These are phyloP conservation scores for Microplitis manilae DNA, from an alignment of 2,888 invertebrate genomes.

Conservation along the genomic window DNA sequence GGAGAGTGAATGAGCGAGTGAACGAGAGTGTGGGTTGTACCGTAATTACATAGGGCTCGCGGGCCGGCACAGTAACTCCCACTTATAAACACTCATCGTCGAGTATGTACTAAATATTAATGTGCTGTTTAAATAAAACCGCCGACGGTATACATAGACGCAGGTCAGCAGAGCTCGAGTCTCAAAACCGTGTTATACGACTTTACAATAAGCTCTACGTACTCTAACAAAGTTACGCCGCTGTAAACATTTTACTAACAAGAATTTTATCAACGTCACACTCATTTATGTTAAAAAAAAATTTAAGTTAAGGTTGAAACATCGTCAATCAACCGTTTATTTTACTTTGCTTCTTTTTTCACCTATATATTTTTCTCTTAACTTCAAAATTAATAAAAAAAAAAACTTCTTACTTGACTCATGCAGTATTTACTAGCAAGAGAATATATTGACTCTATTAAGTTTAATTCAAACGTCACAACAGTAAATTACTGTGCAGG, in stretches of 20 bases:
- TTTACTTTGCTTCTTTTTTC: not conserved
- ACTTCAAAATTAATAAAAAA: no score
- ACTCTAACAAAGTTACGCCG: no score
- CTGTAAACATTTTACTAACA: conserved; percentile 52
- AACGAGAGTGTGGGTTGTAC: conserved; percentile 57
- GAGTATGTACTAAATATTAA: conserved; percentile 66
- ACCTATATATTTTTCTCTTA: not conserved
- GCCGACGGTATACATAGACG: conserved; percentile 56
- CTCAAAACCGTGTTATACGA: conserved; percentile 13
- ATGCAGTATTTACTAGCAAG: no score
- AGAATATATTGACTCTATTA: no score
- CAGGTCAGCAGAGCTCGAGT: conserved; percentile 15
- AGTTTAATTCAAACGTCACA: no score
- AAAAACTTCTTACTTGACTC: no score
- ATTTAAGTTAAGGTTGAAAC: no score
- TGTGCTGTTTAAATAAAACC: conserved; percentile 66
- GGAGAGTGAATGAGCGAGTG: not conserved
- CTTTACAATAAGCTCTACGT: not conserved
- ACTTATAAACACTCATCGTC: conserved; percentile 61
- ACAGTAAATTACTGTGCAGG: no score
- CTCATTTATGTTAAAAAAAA: conserved; percentile 12
- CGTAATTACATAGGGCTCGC: conserved; percentile 65
- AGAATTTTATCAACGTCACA: conserved; percentile 35
- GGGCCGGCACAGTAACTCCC: conserved; percentile 62
- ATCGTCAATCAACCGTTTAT: no score